Base-by-base conservation (phyloP, 2,888 invertebrate species). In the Ornithoptera alexandrae region DNA sequence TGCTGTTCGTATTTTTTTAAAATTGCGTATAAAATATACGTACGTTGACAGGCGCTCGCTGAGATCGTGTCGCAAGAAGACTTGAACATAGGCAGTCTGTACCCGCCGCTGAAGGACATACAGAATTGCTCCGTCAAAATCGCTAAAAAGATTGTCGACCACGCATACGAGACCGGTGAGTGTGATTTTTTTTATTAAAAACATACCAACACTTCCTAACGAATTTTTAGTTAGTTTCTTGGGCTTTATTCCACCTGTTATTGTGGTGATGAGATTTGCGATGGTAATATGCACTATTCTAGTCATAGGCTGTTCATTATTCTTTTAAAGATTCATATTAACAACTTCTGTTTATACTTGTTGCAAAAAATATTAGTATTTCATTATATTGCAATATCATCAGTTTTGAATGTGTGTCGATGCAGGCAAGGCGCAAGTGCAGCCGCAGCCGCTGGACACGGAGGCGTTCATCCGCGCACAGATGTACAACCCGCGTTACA, bases 61-160 rank as follows among this genome's bases (percentile, higher is more conserved):
- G 94, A 95, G 6, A 92, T 97, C 65, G 98, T 98, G 10, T 94
- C 95, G 0, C 94, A 97, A 64, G 94, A 94, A 1, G 96, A 98
- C 88, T 90, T 99, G 78, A 94, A 94, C 1, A 94, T 94, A 68
- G 99, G 99, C 71, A 95, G 98, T 74, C 93, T 99, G 67, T 99
- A 99, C 89, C 99, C 99, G 24, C 98, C 98, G 0, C 93, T 99
- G 18, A 92, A 94, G 58, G 93, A 94, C 72, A 98, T 99, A 76
- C 95, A 96, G 77, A 94, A 96, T 72, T 97, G 98, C 82, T 99
- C 99, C 0, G 89, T 98, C 67, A 94, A 95, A 83, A 98, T 99
- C 79, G 99, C 98, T 30, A 94, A 94, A 57, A 94, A 94, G 81
- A 89, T 98, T 69, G 95, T 97, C 65, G 95, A 97, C 68, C 96